A percentile compares a stretch with the other conserved stretches of the same genome.
Evolutionary conservation across 2,113 vertebrate species (phyloP).

Genomic region (Triplophysa rosa): DNA sequence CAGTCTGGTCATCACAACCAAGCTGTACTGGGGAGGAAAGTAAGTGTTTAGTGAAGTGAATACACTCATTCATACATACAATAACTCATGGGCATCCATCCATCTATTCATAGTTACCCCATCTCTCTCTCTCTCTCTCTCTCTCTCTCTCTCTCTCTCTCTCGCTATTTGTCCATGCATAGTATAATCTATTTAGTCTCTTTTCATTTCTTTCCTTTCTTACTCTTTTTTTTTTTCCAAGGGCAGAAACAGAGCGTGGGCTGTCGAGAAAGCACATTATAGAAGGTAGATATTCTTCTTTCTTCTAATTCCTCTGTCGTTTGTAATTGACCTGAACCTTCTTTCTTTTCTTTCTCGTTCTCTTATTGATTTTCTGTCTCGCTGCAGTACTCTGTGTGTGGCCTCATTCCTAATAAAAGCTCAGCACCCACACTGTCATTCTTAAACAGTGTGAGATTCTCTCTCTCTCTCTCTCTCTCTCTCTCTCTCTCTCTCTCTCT

Average conservation of each 20-base stretch:
- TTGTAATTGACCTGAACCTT: slow-evolving; percentile 61
- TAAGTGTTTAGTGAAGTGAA: slow-evolving; percentile 74
- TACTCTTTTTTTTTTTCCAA: slow-evolving; percentile 60
- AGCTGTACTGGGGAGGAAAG: slow-evolving; percentile 99
- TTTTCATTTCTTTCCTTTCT: slow-evolving; percentile 43
- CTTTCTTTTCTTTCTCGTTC: slow-evolving; percentile 18
- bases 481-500: not conserved
- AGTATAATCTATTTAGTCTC: not conserved
- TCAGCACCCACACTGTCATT: slow-evolving; percentile 25
- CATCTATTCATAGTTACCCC: not conserved
- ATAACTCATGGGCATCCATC: too few relatives aligned
- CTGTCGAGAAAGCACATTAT: slow-evolving; percentile 97
- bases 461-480: not conserved
- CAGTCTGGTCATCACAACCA: slow-evolving; percentile 97
- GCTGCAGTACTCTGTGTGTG: slow-evolving; percentile 11
- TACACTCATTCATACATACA: not conserved
- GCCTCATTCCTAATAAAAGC: slow-evolving; percentile 41
- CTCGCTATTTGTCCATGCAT: not conserved
- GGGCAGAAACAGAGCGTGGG: slow-evolving; percentile 94
- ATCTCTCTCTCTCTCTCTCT: not conserved
- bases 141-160: not conserved
- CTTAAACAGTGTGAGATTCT: slow-evolving; percentile 15
- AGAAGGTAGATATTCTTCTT: slow-evolving; percentile 81
- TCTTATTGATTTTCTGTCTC: slow-evolving; percentile 20
- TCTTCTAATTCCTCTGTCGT: slow-evolving; percentile 25